Base-by-base conservation (phyloP, 2,888 invertebrate species). In the Trichogramma evanescens region DNA sequence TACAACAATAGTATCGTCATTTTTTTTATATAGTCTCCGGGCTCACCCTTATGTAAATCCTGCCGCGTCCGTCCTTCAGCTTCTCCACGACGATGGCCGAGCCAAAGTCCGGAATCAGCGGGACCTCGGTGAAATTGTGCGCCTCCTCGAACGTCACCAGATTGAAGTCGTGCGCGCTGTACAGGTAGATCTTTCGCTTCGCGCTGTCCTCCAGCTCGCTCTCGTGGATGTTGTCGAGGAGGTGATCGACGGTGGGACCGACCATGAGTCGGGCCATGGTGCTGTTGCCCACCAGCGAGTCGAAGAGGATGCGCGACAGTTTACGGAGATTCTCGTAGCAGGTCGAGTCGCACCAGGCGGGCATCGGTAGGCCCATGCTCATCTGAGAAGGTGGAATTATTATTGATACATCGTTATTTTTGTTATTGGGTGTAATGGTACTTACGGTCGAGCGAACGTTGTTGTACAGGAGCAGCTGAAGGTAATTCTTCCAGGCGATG, bases 11-110 rank as follows among this genome's bases (percentile, higher is more conserved):
- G 26, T 26, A 26, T 26, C 26, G 26, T 26, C 26, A 26, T 3
- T 26, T 26, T 26, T 26, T 26, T 26, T 3, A 26, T 26, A 1
- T 26, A 1, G 26, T 26, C 26, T 26, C 26, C 26, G 26, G 2
- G 3, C 26, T 26, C 26, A 26, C 26, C 9, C 44, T n/a, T 10
- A 54, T 8, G 40, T 53, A 56, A 56, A 50, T 8, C 40, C 45
- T 26, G 6, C 40, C 8, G 9, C 50, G 9, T 38, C 26, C 0
- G 3, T 50, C 54, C 9, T 44, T 43, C 7, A 54, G 44, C 50
- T 54, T 59, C 6, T 59, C 58, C 1, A 59, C 3, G 5, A 59
- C 50, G 1, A 59, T 5, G 5, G 58, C 50, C 5, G 40, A 50
- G 0, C 54, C 54, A n/a, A 39, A 59, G 0, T 9, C 50, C 4